Evolutionary conservation across 2,888 invertebrate species (phyloP), one percentile per base, ranked within the genome.

Genomic region (Hypercompe scribonia): DNA sequence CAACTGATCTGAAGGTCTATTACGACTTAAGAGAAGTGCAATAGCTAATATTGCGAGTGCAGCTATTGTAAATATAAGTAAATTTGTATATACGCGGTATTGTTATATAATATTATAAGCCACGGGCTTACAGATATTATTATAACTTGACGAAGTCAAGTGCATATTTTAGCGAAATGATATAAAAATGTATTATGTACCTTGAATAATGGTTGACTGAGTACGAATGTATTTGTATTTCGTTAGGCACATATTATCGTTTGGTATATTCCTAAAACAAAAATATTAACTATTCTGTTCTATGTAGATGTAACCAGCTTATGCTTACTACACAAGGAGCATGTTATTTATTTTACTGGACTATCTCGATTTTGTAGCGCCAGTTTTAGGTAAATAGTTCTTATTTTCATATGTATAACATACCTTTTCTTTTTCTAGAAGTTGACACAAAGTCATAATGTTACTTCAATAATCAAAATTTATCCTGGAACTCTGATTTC

Each of bases 61-160:
- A 91, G 91, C 91, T 91, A 89, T 90, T 95, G 94, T 93, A 95
- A 93, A 95, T 92, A 89, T 88, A 87, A 87, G 86, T 80, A 89
- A 90, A 89, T 92, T 83, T 94, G 91, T 93, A 94, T 94, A 95
- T 92, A 94, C 80, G 92, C 86, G 90, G 86, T 83, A 84, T 80
- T 81, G 77, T 84, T 83, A 72, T 70, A 42, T 64, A 81, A 78
- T 83, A 85, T 71, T 82, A 81, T 81, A 70, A 85, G 87, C 84
- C 84, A 80, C 77, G 78, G 84, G 88, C 86, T 86, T 78, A 83
- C 58, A 75, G 42, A 84, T 79, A 75, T 83, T 81, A 84, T 80
- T 68, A 78, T 85, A 66, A 76, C 73, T 87, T 86, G 88, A 88
- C 87, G 80, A 84, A 82, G 89, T 89, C 89, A 80, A 79, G 76